Conservation (phyloP, 2,888 invertebrate species). For the Caenorhabditis sp. region DNA sequence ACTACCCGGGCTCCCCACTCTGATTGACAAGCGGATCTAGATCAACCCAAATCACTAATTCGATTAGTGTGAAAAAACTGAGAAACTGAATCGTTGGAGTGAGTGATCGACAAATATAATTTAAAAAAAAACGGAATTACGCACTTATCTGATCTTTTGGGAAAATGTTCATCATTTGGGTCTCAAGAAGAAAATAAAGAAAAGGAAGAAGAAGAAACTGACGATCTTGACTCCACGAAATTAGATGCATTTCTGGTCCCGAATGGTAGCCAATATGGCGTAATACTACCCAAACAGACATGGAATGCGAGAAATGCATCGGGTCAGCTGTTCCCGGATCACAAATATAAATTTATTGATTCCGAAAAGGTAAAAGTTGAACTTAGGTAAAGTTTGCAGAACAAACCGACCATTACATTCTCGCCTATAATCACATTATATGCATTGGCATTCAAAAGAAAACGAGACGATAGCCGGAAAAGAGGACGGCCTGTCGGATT, state of each 20-base stretch:
- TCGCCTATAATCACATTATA: conserved; percentile 46
- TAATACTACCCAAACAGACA: conserved; percentile 8
- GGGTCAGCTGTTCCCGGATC: neutral
- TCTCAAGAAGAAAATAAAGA: neutral
- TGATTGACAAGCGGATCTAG: conserved; percentile 16
- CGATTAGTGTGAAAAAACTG: conserved; percentile 37
- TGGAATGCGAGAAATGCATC: neutral
- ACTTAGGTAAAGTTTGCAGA: conserved; percentile 6
- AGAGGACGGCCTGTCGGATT: conserved; percentile 37
- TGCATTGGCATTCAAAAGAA: conserved; percentile 41
- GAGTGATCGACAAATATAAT: conserved; percentile 13
- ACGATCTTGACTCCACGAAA: neutral
- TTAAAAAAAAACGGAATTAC: neutral
- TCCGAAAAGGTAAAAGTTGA: neutral
- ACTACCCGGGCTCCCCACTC: neutral
- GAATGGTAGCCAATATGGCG: conserved; percentile 39
- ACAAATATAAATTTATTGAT: neutral
- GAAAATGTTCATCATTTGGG: neutral
- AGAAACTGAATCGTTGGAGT: conserved; percentile 6
- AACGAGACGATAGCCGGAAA: neutral
- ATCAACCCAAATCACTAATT: conserved; percentile 42
- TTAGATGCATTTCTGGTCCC: conserved; percentile 3
- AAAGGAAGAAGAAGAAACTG: neutral
- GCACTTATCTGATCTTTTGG: too few relatives aligned
- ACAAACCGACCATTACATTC: neutral